phyloP scores from a whole-genome alignment of 2,888 invertebrate genomes.

The Dasypogon diadema region DNA sequence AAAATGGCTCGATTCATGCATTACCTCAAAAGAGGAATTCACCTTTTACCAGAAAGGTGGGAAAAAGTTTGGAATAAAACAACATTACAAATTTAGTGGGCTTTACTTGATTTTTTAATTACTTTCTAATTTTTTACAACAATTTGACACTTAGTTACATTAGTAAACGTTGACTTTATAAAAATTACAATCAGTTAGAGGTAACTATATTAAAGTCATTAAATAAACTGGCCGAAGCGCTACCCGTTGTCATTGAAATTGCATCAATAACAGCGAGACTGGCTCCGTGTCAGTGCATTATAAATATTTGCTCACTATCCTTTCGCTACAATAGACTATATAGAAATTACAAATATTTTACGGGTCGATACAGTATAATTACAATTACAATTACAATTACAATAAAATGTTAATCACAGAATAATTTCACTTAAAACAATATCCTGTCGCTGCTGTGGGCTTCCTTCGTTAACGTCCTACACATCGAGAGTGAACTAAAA shows the following conservation, averaged over 20 bases:
- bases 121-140: slow-evolving; percentile 39
- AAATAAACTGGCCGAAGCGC: slow-evolving; percentile 6
- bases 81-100: neutral
- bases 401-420: slow-evolving; percentile 47
- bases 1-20: no score
- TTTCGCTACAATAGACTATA: slow-evolving; percentile 36
- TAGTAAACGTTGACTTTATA: slow-evolving; percentile 44
- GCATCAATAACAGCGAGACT: slow-evolving; percentile 2
- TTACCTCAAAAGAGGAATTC: no score
- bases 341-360: slow-evolving; percentile 40
- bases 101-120: slow-evolving; percentile 21
- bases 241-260: neutral
- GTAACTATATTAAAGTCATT: slow-evolving; percentile 41
- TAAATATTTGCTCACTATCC: neutral
- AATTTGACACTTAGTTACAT: slow-evolving; percentile 46
- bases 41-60: no score
- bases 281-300: slow-evolving; percentile 9
- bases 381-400: slow-evolving; percentile 24
- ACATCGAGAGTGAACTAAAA: slow-evolving; percentile 29
- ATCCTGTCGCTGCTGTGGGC: slow-evolving; percentile 40
- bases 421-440: slow-evolving; percentile 47
- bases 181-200: slow-evolving; percentile 32
- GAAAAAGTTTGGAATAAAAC: neutral
- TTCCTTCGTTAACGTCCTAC: slow-evolving; percentile 8
- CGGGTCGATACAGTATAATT: neutral